A percentile compares a stretch with the other conserved stretches of the same genome.
Conservation (phyloP, 1,140 invertebrate species). For the Ceratina australensis region DNA sequence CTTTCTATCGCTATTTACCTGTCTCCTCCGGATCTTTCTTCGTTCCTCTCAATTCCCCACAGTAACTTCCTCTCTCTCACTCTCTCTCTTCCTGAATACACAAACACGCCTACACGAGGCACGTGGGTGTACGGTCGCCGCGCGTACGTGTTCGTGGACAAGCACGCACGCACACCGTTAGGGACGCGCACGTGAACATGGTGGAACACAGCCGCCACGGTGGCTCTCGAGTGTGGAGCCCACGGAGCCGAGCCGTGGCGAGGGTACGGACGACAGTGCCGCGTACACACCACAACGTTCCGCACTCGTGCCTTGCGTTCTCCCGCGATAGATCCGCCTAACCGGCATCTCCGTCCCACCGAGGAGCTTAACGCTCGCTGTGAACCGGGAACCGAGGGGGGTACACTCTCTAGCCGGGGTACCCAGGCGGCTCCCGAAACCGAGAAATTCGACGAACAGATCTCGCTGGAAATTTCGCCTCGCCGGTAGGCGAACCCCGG, state of each 20-base stretch:
- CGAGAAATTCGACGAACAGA: conserved; percentile 5
- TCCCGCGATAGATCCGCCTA: conserved; percentile 56
- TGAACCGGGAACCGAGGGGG: conserved; percentile 7
- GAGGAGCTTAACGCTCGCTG: conserved; percentile 20
- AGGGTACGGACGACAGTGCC: conserved; percentile 69
- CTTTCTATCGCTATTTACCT: conserved; percentile 54
- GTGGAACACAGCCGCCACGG: conserved; percentile 15
- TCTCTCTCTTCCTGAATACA: not conserved
- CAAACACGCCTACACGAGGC: conserved; percentile 51
- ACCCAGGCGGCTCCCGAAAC: too few relatives aligned
- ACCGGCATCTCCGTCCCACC: conserved; percentile 27
- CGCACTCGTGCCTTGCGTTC: conserved; percentile 67
- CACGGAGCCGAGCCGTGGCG: conserved; percentile 52
- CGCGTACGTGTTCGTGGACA: conserved; percentile 31
- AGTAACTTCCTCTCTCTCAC: conserved; percentile 33
- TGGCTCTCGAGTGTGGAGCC: conserved; percentile 62
- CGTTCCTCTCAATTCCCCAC: conserved; percentile 10
- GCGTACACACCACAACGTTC: conserved; percentile 70
- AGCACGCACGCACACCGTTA: conserved; percentile 26
- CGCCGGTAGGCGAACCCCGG: not conserved
- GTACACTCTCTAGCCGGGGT: too few relatives aligned
- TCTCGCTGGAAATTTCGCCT: conserved; percentile 13
- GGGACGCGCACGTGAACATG: not conserved
- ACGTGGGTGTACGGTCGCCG: conserved; percentile 38
- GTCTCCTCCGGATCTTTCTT: conserved; percentile 47